Evolutionary conservation across 1,140 invertebrate genomes (phyloP), one percentile per base, ranked within the genome.

Genomic region (Triops cancriformis): DNA sequence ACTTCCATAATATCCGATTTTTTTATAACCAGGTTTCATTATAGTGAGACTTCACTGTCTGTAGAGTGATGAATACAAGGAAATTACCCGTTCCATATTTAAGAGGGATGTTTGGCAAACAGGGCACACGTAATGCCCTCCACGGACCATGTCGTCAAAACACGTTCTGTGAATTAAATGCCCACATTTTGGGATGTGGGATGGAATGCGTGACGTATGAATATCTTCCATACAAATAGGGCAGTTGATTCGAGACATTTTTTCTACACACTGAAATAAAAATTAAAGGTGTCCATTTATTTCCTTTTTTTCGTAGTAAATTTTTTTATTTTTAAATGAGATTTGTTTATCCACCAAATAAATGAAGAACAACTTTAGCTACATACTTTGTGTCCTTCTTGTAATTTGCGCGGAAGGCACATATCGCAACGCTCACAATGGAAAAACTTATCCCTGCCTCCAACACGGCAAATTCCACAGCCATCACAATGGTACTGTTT

Each of bases 191-290:
- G 93, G 93, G 84, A 95, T 93, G 85, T 94, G 92, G 84, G 92
- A 93, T 27, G 91, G 90, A 82, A 92, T 93, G 72, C 93, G 88
- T 72, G 93, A 94, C 23, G 94, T 94, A 84, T 96, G 94, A 81
- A 96, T 93, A 84, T 95, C 92, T 81, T 95, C 93, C 76, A 94
- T 83, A 81, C 94, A 96, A 41, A 96, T 92, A 1, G 94, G 92
- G 84, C 94, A 96, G 85, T 94, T 93, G 1, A 91, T 89, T 12
- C 91, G 89, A 1, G 93, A 94, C 9, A 94, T 91, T 81, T 94
- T 94, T 84, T 94, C 93, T 14, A 95, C 91, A 83, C 93, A 95
- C 93, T 95, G 84, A 1, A 85, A 86, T 78, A 81, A 18, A n/a
- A 73, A 51, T 42, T 1, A 37, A 23, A 26, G n/a, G n/a, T n/a